Conservation (phyloP, 2,888 invertebrate genomes). For the Nycteola revayana region DNA sequence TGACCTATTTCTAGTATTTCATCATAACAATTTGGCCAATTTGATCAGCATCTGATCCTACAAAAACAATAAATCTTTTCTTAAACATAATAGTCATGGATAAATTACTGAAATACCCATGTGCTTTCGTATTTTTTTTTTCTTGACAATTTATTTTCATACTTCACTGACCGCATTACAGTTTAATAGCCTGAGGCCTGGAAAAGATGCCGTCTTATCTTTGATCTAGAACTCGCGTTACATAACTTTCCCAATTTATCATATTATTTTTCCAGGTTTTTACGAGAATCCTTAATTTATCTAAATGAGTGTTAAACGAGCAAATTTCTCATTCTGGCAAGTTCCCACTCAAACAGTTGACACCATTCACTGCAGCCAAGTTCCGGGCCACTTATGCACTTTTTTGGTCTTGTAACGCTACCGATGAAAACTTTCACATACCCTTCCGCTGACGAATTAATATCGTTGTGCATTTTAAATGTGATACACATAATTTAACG, state of each 20-base stretch:
- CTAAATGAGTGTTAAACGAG: constrained; percentile 41
- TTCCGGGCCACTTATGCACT: constrained; percentile 49
- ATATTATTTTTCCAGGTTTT: constrained; percentile 19
- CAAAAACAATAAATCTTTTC: not conserved
- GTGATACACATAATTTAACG: too few species aligned
- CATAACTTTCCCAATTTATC: constrained; percentile 24
- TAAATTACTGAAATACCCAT: constrained; percentile 22
- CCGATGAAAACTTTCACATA: constrained; percentile 48
- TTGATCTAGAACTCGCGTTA: constrained; percentile 24
- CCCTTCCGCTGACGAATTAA: constrained; percentile 31
- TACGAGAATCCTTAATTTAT: constrained; percentile 43
- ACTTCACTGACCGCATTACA: constrained; percentile 45
- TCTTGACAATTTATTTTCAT: constrained; percentile 46
- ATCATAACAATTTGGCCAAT: not conserved
- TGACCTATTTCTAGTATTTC: not conserved
- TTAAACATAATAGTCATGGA: too few species aligned
- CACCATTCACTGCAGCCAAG: constrained; percentile 44
- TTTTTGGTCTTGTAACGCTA: constrained; percentile 50
- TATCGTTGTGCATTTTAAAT: too few species aligned
- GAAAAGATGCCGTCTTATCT: constrained; percentile 30
- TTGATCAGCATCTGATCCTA: too few species aligned
- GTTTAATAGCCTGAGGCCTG: constrained; percentile 39
- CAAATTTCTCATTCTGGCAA: constrained; percentile 44
- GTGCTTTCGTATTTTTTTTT: constrained; percentile 42
- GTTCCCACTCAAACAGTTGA: constrained; percentile 52